Evolutionary conservation across 2,888 invertebrate genomes (phyloP).

Genomic region (Steinernema carpocapsae): DNA sequence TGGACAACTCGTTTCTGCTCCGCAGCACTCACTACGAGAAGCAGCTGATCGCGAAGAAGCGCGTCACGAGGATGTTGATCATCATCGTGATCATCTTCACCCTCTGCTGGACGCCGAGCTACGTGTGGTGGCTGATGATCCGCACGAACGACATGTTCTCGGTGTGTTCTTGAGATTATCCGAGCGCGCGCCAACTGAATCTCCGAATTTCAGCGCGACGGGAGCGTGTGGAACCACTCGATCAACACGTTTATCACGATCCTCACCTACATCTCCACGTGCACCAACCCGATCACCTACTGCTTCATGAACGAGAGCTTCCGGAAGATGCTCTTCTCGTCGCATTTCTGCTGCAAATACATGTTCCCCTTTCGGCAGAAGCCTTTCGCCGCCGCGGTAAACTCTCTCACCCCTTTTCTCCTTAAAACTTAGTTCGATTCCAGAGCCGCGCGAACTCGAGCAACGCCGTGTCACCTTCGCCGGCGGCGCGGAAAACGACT

Average conservation of each 20-base stretch:
- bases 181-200: too few relatives aligned
- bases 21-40: conserved; percentile 79
- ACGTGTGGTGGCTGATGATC: conserved; percentile 56
- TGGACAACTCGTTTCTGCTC: conserved; percentile 63
- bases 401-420: too few relatives aligned
- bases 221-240: conserved; percentile 50
- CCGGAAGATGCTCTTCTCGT: conserved; percentile 79
- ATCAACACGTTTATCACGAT: conserved; percentile 54
- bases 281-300: conserved; percentile 82
- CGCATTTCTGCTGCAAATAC: conserved; percentile 74
- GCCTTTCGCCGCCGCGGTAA: conserved; percentile 10
- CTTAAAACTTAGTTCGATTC: not conserved
- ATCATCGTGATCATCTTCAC: conserved; percentile 87
- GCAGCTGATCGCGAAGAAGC: conserved; percentile 79
- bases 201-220: conserved; percentile 1
- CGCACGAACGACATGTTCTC: conserved; percentile 51
- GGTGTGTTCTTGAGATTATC: not conserved
- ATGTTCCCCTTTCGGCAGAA: conserved; percentile 1
- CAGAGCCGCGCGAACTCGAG: conserved; percentile 24
- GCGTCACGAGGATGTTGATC: conserved; percentile 80
- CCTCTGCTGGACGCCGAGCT: conserved; percentile 83
- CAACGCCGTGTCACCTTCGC: conserved; percentile 10
- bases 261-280: conserved; percentile 55
- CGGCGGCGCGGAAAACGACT: not conserved
- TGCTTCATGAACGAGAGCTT: conserved; percentile 90